Evolutionary conservation across 2,113 vertebrate genomes (phyloP), one percentile per base, ranked within the genome.

Genomic region (Ochotona princeps): DNA sequence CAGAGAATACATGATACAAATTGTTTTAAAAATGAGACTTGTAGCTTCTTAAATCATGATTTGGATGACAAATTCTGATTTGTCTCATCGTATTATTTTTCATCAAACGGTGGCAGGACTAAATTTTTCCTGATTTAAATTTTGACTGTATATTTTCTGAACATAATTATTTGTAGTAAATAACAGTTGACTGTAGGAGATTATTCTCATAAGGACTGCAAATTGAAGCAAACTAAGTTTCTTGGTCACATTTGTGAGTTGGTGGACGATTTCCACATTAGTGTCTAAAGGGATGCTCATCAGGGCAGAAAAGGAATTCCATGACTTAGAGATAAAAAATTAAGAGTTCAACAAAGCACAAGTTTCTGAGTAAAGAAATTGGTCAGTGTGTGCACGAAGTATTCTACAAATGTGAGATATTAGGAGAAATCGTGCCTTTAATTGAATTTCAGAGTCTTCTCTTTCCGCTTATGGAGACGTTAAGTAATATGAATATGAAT

Each of bases 1-100:
- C 35, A 28, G 69, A 92, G 80, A 94, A 95, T 8, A 88, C 7
- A 18, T 1, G 76, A 66, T 60, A 90, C 14, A 66, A 70, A n/a
- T 30, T 73, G 4, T 15, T 83, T 96, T 90, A 87, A 80, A 89
- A 92, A 13, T 11, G 28, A 60, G n/a, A 28, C 32, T 32, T 78
- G 8, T 6, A 79, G 13, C 60, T 69, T 1, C 28, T 93, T 63
- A 79, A 72, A 51, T 67, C 10, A 13, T 57, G 23, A 83, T 38
- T 70, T 4, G 10, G 7, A 83, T 78, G 83, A 75, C 30, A 49
- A 87, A 30, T 9, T 83, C 61, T 72, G 20, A 88, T 85, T 74
- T 32, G 10, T 66, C 23, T 87, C 44, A 38, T 23, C 72, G 47
- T 32, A 65, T 93, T 89, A 57, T 61, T 25, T 81, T 90, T 70